Conservation (phyloP, 2,113 vertebrate species). For the Pan paniscus region DNA sequence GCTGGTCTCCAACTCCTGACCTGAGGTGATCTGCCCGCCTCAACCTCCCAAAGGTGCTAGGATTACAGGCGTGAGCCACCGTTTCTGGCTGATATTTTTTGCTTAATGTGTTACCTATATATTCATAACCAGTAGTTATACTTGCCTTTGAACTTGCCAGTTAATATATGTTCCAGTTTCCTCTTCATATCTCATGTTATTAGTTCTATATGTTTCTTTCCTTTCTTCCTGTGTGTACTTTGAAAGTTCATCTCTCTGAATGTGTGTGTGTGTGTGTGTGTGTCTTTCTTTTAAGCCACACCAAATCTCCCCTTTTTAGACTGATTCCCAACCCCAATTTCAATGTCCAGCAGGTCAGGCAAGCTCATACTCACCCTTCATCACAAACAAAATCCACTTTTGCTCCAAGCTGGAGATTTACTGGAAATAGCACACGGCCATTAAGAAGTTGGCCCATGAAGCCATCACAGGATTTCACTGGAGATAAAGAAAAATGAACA, state of each 20-base stretch:
- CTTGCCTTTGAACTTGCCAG: background rate
- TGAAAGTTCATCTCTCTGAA: background rate
- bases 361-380: slow-evolving; percentile 28
- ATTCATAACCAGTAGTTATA: background rate
- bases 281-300: no score
- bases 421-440: background rate
- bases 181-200: background rate
- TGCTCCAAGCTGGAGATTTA: background rate
- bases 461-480: slow-evolving; percentile 3
- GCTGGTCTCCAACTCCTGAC: no score
- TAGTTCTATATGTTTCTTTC: background rate
- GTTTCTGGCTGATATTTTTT: background rate
- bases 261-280: background rate
- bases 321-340: background rate
- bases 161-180: no score
- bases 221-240: background rate
- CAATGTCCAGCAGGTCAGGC: accelerated
- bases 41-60: no score
- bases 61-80: no score
- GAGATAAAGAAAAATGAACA: background rate
- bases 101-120: background rate
- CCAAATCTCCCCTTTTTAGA: background rate
- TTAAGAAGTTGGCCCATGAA: background rate
- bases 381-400: slow-evolving; percentile 4
- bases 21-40: no score